Percentiles rank a stretch among this genome's conserved stretches.
Evolutionary conservation across 2,113 vertebrate genomes (phyloP).

Genomic region (Dromas ardeola): DNA sequence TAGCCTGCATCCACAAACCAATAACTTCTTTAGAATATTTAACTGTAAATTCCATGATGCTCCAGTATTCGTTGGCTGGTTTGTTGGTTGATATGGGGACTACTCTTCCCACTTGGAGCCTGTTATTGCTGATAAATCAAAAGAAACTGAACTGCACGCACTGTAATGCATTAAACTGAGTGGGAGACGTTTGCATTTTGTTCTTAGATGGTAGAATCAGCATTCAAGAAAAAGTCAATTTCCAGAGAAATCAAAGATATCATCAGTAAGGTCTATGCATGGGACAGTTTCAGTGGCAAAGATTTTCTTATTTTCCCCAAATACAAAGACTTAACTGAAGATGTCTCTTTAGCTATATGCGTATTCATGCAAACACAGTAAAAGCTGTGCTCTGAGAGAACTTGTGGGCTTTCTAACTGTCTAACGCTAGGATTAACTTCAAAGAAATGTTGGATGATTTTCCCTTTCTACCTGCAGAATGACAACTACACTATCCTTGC

Average conservation of each 20-base stretch:
- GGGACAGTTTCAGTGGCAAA: neutral
- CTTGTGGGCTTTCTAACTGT: neutral
- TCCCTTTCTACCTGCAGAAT: neutral
- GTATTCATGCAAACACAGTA: neutral
- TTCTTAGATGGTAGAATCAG: neutral
- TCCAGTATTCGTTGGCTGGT: neutral
- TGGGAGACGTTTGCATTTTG: neutral
- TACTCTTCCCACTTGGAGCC: neutral
- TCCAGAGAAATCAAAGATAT: neutral
- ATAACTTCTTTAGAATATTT: neutral
- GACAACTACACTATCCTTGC: neutral
- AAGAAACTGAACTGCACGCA: neutral
- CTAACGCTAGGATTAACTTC: neutral
- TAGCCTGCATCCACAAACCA: neutral
- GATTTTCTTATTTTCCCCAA: neutral
- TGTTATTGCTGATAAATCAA: neutral
- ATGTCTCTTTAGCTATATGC: neutral
- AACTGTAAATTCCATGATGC: neutral
- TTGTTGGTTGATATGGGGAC: neutral
- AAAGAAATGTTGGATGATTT: neutral
- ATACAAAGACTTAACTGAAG: neutral
- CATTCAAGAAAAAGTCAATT: neutral
- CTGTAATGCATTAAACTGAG: neutral
- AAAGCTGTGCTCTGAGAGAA: neutral
- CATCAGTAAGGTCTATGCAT: neutral